A percentile compares a stretch with the other conserved stretches of the same genome.
phyloP scores from a whole-genome alignment of 2,888 invertebrate genomes.

The Chymomyza procnemis region DNA sequence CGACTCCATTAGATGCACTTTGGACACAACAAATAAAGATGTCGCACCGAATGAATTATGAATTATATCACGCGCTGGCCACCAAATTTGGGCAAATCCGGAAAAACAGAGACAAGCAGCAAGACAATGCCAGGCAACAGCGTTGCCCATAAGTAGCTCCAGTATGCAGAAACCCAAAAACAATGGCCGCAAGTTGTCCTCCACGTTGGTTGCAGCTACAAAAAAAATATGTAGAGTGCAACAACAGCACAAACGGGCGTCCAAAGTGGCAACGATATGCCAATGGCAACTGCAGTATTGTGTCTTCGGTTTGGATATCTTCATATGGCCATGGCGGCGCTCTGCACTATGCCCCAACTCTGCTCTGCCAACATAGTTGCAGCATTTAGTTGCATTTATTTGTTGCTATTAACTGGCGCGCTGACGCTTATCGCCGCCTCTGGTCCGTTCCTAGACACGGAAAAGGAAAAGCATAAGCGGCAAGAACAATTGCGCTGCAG shows the following conservation, averaged over 20 bases:
- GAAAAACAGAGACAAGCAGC: conserved; percentile 29
- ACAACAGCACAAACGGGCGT: conserved; percentile 27
- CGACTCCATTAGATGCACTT: conserved; percentile 37
- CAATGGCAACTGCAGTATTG: conserved; percentile 76
- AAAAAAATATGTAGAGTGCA: conserved; percentile 44
- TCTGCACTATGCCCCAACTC: not conserved
- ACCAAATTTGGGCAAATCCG: conserved; percentile 64
- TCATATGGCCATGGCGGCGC: conserved; percentile 62
- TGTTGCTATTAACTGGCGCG: conserved; percentile 78
- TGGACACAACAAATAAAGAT: conserved; percentile 64
- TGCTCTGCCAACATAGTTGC: conserved; percentile 14
- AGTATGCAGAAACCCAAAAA: conserved; percentile 19
- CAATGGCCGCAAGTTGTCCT: conserved; percentile 45
- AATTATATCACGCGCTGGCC: conserved; percentile 67
- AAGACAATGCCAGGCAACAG: conserved; percentile 36
- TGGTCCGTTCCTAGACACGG: conserved; percentile 14
- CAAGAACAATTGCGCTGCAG: conserved; percentile 52
- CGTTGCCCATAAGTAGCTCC: conserved; percentile 5
- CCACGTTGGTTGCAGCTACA: conserved; percentile 25
- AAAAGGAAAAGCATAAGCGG: conserved; percentile 56
- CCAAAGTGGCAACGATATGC: conserved; percentile 73
- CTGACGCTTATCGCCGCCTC: conserved; percentile 71
- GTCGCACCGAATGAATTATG: conserved; percentile 69
- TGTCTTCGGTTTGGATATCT: conserved; percentile 78
- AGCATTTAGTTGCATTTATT: conserved; percentile 79